Base-by-base conservation (phyloP, 2,797 vertebrate genomes). In the Notolepis coatsorum region DNA sequence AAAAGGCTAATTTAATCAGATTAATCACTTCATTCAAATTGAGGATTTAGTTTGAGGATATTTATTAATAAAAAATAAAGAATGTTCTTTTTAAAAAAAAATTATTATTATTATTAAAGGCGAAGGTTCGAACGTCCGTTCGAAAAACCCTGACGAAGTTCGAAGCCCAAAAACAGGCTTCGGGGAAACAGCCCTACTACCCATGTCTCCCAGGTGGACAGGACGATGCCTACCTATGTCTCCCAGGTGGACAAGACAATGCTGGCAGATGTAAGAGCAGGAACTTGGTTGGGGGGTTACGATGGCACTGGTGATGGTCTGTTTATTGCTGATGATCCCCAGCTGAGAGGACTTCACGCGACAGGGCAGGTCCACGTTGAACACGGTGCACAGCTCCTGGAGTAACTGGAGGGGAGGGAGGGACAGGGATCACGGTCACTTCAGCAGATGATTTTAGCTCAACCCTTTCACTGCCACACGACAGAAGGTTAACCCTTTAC, bases 181-280 rank as follows among this genome's bases (percentile, higher is more conserved):
- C n/a, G n/a, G n/a, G n/a, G n/a, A n/a, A n/a, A n/a, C n/a, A n/a
- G n/a, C n/a, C n/a, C n/a, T n/a, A 8, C 15, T n/a, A 10, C 47
- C 5, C 4, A 7, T 18, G 8, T 5, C 54, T 50, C 20, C 12
- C 17, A 18, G 21, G 15, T 33, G 48, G 30, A 33, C 3, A 1
- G 0, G 15, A 56, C 30, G 15, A 38, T 15, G 28, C 93, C 94
- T 80, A 99, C 98, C 98, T 2, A 99, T 99, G 90, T 99, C 98
- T 88, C 98, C 98, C 9, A 99, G 95, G 85, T 99, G 98, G 71
- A 99, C 98, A 77, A 99, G 96, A 95, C 98, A 99, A 93, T 99
- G 98, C 95, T 99, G 97, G 95, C 97, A 99, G 92, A 99, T 98
- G 87, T 99, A 99, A 33, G 96, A 97, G 88, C 97, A 99, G 83